These are phyloP conservation scores for Acrocephalus arundinaceus DNA, from an alignment of 2,113 vertebrate genomes.

Conservation along the genomic window DNA sequence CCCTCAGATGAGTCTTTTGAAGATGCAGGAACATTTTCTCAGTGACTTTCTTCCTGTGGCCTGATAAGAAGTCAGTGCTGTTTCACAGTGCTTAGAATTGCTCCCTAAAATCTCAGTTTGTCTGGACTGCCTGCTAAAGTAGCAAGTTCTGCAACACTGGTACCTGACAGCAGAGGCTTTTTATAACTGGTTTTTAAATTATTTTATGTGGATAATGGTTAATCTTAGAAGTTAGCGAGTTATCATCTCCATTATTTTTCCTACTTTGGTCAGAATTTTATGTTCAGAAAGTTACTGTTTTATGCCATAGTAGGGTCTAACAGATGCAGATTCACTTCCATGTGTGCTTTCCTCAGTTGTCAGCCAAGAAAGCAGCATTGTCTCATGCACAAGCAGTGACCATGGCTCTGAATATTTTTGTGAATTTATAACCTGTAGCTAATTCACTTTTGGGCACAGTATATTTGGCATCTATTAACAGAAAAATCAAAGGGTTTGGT, in stretches of 20 bases:
- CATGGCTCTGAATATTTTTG: neutral
- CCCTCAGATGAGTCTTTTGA: neutral
- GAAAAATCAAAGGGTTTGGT: neutral
- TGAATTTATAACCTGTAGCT: neutral
- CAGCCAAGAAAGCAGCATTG: neutral
- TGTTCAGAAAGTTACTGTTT: neutral
- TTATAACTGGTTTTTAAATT: neutral
- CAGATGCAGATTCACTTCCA: neutral
- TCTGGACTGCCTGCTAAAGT: neutral
- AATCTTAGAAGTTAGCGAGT: neutral
- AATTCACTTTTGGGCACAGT: neutral
- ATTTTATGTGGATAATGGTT: fast-evolving
- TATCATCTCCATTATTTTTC: neutral
- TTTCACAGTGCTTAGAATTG: neutral
- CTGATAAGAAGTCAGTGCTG: neutral
- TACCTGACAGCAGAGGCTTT: neutral
- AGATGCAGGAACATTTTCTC: neutral
- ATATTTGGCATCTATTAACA: neutral
- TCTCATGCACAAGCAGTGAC: neutral
- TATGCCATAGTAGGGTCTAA: neutral
- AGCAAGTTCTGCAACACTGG: neutral
- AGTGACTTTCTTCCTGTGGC: neutral
- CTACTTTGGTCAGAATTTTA: neutral
- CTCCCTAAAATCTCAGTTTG: neutral
- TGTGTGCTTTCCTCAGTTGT: neutral